A percentile compares a stretch with the other conserved stretches of the same genome.
Conservation (phyloP, 2,797 vertebrate species). For the Leptodactylus fallax region DNA sequence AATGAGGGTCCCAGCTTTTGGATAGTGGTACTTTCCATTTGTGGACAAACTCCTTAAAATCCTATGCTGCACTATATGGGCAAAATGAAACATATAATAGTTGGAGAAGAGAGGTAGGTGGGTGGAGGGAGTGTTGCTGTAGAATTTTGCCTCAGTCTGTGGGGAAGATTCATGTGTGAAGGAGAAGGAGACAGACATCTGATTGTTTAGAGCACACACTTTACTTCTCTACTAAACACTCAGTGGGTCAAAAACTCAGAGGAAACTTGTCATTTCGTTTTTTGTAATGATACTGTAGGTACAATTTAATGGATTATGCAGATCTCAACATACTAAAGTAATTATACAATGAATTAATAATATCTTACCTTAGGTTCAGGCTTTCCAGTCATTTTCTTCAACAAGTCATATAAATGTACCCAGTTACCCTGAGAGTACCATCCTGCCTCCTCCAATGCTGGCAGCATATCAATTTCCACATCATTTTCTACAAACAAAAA, state of each 20-base stretch:
- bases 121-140: too few relatives aligned
- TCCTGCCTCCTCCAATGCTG: conserved; percentile 87
- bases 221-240: neutral
- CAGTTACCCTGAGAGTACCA: conserved; percentile 98
- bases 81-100: too few relatives aligned
- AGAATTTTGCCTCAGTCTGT: neutral
- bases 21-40: too few relatives aligned
- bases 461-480: conserved; percentile 84
- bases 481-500: conserved; percentile 83
- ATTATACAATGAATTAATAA: too few relatives aligned
- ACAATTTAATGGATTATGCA: neutral
- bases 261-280: neutral
- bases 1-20: too few relatives aligned
- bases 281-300: neutral
- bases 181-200: neutral
- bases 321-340: too few relatives aligned
- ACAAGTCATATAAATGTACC: conserved; percentile 87
- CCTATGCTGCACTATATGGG: too few relatives aligned
- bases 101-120: too few relatives aligned
- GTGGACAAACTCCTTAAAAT: too few relatives aligned
- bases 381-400: conserved; percentile 91
- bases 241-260: neutral
- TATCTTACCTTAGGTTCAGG: conserved; percentile 87
- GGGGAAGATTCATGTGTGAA: neutral
- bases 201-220: neutral